A percentile compares a stretch with the other conserved stretches of the same genome.
These are phyloP conservation scores for Sarcophaga subvicina DNA, from an alignment of 2,888 invertebrate genomes.

Conservation along the genomic window DNA sequence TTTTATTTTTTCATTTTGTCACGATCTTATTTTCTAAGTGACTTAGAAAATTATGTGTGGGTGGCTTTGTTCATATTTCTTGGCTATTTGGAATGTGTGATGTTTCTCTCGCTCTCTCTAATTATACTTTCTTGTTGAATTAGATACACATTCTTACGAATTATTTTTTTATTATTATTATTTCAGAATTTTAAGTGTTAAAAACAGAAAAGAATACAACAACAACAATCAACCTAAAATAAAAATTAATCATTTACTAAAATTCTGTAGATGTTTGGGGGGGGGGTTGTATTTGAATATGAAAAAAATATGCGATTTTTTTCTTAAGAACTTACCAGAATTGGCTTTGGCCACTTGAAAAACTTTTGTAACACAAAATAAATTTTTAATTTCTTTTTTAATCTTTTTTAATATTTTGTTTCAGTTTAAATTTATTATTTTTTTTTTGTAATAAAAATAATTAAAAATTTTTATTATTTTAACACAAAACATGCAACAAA, in stretches of 20 bases:
- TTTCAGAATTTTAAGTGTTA: neutral
- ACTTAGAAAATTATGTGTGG: constrained; percentile 33
- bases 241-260: constrained; percentile 62
- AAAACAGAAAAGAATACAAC: neutral
- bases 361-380: neutral
- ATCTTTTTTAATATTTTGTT: neutral
- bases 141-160: neutral
- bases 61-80: neutral
- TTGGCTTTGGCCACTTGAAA: neutral
- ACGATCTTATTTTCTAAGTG: constrained; percentile 6
- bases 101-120: constrained; percentile 31
- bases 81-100: neutral
- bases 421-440: neutral
- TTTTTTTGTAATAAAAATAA: neutral
- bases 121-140: constrained; percentile 19
- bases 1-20: constrained; percentile 10
- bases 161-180: constrained; percentile 11
- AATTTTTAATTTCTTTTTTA: neutral
- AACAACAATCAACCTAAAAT: constrained; percentile 68
- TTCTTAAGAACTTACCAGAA: constrained; percentile 62
- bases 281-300: neutral
- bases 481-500: constrained; percentile 10
- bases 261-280: constrained; percentile 11
- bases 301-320: neutral
- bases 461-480: neutral